These are phyloP conservation scores for Mactra quadrangularis DNA, from an alignment of 1,140 invertebrate genomes.

Conservation along the genomic window DNA sequence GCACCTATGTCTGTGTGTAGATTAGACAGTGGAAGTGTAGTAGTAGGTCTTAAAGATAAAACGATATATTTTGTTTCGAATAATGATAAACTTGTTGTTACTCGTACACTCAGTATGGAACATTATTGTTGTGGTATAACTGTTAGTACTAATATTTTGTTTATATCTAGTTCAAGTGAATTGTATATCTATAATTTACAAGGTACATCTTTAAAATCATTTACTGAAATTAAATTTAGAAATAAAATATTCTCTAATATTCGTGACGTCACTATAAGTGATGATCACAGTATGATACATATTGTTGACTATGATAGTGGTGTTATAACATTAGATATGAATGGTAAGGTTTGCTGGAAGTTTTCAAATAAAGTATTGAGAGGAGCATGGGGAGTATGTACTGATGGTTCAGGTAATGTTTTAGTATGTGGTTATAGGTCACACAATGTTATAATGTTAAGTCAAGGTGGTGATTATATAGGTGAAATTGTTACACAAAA, in stretches of 20 bases:
- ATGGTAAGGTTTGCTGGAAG: constrained; percentile 3
- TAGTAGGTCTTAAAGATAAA: neutral
- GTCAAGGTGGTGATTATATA: neutral
- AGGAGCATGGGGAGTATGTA: constrained; percentile 1
- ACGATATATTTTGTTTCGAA: neutral
- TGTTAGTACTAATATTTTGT: neutral
- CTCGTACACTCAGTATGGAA: neutral
- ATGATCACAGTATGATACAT: neutral
- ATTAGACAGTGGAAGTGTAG: neutral
- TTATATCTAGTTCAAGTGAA: no score
- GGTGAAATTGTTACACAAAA: neutral
- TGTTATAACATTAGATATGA: neutral
- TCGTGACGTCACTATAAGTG: neutral
- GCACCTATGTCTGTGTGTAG: neutral
- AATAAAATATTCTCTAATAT: neutral
- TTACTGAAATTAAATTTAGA: neutral
- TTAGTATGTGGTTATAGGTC: constrained; percentile 2
- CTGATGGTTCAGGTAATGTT: neutral
- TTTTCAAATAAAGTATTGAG: neutral
- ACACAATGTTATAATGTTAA: neutral
- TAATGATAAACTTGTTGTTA: neutral
- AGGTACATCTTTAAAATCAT: neutral
- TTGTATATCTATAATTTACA: neutral
- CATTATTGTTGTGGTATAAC: neutral
- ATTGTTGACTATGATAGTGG: neutral